Evolutionary conservation across 2,888 invertebrate genomes (phyloP).

Genomic region (Pantelozetes paolii): DNA sequence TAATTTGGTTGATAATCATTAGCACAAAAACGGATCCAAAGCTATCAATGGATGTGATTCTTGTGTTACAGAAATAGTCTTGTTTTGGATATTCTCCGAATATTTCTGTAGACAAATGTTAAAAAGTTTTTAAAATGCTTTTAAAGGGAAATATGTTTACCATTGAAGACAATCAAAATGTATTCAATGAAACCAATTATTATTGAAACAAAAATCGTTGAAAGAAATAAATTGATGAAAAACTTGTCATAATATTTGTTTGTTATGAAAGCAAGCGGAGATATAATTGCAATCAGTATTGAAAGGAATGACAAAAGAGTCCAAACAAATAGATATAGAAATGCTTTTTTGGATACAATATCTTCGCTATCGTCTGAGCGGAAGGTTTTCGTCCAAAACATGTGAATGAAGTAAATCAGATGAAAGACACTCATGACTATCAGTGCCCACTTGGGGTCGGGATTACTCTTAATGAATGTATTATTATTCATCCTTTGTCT

Average conservation of each 20-base stretch:
- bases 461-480: neutral
- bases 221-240: neutral
- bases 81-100: neutral
- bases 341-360: neutral
- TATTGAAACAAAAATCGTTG: neutral
- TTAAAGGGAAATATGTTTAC: neutral
- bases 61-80: neutral
- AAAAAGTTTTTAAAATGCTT: neutral
- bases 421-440: neutral
- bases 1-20: neutral
- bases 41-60: conserved; percentile 1
- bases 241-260: neutral
- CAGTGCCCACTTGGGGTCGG: conserved; percentile 1
- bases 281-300: neutral
- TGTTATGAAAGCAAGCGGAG: neutral
- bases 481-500: neutral
- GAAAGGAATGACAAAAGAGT: neutral
- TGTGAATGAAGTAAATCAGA: neutral
- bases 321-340: neutral
- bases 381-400: conserved; percentile 8
- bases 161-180: neutral
- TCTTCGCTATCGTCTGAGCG: neutral
- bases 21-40: neutral
- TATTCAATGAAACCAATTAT: neutral
- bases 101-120: neutral